phyloP scores from a whole-genome alignment of 2,113 vertebrate genomes.

The Aspidoscelis tigris region DNA sequence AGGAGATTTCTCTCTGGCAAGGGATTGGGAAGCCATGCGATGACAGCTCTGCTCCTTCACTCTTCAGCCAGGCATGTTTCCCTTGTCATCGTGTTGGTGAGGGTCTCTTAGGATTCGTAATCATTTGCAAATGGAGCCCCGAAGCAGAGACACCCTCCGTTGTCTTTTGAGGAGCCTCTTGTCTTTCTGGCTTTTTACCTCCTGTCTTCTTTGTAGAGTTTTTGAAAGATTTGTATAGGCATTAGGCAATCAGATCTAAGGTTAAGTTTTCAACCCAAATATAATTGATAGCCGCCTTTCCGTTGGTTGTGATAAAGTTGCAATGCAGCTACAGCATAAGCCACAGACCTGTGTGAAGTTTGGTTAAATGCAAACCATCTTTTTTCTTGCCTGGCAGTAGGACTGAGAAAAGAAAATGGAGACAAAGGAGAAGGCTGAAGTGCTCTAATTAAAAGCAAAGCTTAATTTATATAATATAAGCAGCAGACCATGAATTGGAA shows the following conservation, averaged over 20 bases:
- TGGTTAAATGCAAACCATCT: not conserved
- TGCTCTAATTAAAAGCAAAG: not conserved
- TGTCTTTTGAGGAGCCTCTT: not conserved
- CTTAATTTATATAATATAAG: too few species aligned
- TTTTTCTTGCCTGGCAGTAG: not conserved
- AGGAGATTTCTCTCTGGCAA: not conserved
- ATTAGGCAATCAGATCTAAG: not conserved
- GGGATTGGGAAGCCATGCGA: not conserved
- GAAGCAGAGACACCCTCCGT: not conserved
- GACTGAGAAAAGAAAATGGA: too few species aligned
- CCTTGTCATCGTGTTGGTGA: constrained; percentile 21
- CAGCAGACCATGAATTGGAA: too few species aligned
- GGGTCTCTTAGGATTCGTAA: not conserved
- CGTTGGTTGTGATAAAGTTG: not conserved
- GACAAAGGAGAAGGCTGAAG: too few species aligned
- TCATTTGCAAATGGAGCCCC: constrained; percentile 25
- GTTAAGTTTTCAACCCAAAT: not conserved
- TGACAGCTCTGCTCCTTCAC: not conserved
- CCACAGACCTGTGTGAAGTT: not conserved
- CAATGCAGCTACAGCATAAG: not conserved
- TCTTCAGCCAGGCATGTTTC: constrained; percentile 1
- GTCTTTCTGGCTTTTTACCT: not conserved
- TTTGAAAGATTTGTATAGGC: not conserved
- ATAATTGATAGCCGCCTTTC: not conserved
- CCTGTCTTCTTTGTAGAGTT: not conserved